Conservation (phyloP, 2,888 invertebrate genomes). For the Drosophila meridiana region DNA sequence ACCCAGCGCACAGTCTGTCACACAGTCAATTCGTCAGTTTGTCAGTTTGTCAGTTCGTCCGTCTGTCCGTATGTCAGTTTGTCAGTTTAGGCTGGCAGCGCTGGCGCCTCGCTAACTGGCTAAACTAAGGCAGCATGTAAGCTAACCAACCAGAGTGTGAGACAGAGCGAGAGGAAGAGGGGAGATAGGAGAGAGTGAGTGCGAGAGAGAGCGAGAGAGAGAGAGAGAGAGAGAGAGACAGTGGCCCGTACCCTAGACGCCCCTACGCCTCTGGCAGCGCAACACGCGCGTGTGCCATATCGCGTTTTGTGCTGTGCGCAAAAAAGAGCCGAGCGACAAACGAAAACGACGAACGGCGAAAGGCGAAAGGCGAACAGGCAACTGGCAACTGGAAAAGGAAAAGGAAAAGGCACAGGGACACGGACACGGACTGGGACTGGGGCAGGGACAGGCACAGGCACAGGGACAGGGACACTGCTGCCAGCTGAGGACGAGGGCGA, state of each 20-base stretch:
- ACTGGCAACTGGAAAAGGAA: constrained; percentile 23
- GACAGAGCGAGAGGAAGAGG: neutral
- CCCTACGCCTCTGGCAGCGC: constrained; percentile 50
- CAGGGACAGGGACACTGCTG: constrained; percentile 37
- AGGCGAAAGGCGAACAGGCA: constrained; percentile 31
- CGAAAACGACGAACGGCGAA: constrained; percentile 48
- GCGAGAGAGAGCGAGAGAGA: neutral
- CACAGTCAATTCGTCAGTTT: constrained; percentile 40
- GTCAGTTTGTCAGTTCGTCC: constrained; percentile 27
- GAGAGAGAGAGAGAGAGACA: neutral
- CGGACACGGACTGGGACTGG: constrained; percentile 1
- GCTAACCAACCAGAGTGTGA: neutral
- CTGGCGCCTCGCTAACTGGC: constrained; percentile 77
- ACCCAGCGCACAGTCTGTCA: neutral
- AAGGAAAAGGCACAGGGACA: constrained; percentile 19
- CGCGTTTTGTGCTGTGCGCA: constrained; percentile 78
- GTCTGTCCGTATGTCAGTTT: constrained; percentile 23
- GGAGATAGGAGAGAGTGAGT: neutral
- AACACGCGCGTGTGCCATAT: constrained; percentile 72
- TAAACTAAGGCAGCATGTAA: constrained; percentile 49
- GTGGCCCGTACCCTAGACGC: constrained; percentile 25
- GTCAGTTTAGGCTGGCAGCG: constrained; percentile 40
- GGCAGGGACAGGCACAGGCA: constrained; percentile 6
- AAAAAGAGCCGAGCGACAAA: constrained; percentile 67
- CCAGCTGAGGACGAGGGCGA: constrained; percentile 36